phyloP scores from a whole-genome alignment of 2,797 vertebrate genomes.

The Taeniopygia guttata region DNA sequence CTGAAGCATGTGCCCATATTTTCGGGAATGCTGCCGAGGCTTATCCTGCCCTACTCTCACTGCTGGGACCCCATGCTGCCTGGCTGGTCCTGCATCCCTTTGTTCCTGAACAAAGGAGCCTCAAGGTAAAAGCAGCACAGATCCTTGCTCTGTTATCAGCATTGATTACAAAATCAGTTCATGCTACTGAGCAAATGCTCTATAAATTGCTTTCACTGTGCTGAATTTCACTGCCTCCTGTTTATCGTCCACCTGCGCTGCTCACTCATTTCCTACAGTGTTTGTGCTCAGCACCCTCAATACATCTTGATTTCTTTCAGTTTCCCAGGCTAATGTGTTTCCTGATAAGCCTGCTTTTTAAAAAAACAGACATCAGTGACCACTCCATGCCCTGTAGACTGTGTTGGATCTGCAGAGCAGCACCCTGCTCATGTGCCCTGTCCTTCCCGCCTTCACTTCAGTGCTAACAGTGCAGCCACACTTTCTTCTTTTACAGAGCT shows the following conservation, averaged over 20 bases:
- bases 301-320: neutral
- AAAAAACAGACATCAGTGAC: neutral
- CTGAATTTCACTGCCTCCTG: neutral
- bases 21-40: neutral
- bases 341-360: neutral
- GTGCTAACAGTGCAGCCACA: neutral
- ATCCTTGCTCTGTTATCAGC: neutral
- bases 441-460: fast-evolving
- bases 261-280: fast-evolving
- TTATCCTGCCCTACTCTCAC: neutral
- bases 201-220: neutral
- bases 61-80: fast-evolving
- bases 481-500: neutral
- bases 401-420: neutral
- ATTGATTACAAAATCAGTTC: neutral
- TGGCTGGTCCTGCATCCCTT: neutral
- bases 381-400: fast-evolving
- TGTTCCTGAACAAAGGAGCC: conserved; percentile 4
- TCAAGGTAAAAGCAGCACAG: neutral
- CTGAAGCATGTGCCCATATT: neutral
- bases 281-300: neutral
- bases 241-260: fast-evolving
- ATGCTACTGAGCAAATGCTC: neutral
- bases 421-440: fast-evolving
- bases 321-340: neutral